Evolutionary conservation across 2,113 vertebrate genomes (phyloP), one percentile per base, ranked within the genome.

Genomic region (Toxotes chatareus): DNA sequence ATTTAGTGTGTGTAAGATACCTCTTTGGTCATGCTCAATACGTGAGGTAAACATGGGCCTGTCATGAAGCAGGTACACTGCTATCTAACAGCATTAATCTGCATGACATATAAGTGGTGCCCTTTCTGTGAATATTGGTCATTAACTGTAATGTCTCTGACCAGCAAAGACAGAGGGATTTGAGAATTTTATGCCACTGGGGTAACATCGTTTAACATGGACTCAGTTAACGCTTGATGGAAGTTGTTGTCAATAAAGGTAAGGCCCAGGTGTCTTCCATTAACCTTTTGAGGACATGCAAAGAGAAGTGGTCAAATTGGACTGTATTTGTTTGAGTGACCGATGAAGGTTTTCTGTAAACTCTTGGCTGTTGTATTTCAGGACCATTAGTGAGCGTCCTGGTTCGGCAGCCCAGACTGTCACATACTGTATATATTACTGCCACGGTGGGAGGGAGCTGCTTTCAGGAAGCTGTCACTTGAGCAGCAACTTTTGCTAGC

Each of bases 391-490:
- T 47, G 14, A 17, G 34, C 4, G 8, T 49, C 23, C 14, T 72
- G 32, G 56, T 80, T 89, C 76, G 47, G 34, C 62, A 49, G 47
- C 55, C 62, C 66, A 32, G 46, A 17, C n/a, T 71, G 60, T 69
- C 80, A 73, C 17, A 60, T 79, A 65, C 31, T 57, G 47, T 76
- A n/a, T 55, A 57, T 78, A 36, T 19, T 67, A 17, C 17, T 66
- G 59, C n/a, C 79, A 79, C 44, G 67, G 7, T 81, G 61, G 32
- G 34, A 68, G 51, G 40, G 38, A 47, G 71, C 69, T 46, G 38
- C 40, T 81, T 53, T 44, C 51, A 85, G 61, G 55, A 77, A 80
- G 66, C 42, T 85, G 79, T 78, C 79, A 77, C 60, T 76, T 85
- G 32, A 87, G 75, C 17, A 59, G 51, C 32, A 62, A 44, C 71